Conservation (phyloP, 2,797 vertebrate genomes). For the Cuniculus paca region DNA sequence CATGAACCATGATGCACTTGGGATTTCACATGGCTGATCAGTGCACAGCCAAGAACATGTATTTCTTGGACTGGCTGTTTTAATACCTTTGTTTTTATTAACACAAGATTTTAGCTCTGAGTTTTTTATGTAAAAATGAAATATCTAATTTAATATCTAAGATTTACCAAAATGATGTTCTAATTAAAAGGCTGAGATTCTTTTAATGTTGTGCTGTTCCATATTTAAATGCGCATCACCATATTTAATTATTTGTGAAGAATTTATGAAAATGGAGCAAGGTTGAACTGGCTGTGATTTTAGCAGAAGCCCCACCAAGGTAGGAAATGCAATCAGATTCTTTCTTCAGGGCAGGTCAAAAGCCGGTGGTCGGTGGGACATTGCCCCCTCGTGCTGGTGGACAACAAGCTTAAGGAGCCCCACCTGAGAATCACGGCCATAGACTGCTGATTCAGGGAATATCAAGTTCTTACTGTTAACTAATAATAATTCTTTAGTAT, state of each 20-base stretch:
- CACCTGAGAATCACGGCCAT: not conserved
- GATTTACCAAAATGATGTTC: not conserved
- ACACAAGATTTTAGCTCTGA: not conserved
- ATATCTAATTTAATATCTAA: not conserved
- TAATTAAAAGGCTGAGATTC: not conserved
- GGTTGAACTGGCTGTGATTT: not conserved
- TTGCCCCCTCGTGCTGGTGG: not conserved
- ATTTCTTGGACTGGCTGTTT: not conserved
- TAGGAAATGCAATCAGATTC: too few species aligned
- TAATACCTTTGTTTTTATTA: not conserved
- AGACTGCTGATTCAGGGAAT: not conserved
- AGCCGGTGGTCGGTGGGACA: not conserved
- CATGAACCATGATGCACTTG: too few species aligned
- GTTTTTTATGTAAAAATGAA: not conserved
- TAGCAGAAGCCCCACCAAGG: not conserved
- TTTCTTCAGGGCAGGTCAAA: not conserved
- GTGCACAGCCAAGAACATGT: not conserved
- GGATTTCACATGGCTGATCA: not conserved
- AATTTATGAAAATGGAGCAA: not conserved
- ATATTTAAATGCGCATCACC: not conserved
- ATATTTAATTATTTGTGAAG: not conserved
- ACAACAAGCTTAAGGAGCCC: not conserved
- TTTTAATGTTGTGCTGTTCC: not conserved
- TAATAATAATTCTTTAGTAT: not conserved
- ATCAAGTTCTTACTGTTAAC: not conserved